phyloP scores from a whole-genome alignment of 2,797 vertebrate genomes.

The Pangasius krempfi region DNA sequence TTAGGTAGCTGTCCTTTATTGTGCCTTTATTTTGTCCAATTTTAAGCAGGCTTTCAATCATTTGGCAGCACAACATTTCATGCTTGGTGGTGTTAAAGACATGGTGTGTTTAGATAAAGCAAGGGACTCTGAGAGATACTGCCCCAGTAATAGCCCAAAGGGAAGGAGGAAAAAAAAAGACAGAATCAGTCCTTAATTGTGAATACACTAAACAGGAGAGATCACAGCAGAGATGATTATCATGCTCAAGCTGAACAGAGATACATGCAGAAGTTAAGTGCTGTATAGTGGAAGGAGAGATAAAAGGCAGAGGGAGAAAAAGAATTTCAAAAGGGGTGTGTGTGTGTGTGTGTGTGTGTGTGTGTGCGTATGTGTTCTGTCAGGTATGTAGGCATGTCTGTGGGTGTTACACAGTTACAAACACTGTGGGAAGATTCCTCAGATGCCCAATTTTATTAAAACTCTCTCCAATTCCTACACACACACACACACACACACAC shows the following conservation, averaged over 20 bases:
- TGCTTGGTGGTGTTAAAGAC: slow-evolving; percentile 29
- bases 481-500: slow-evolving; percentile 46
- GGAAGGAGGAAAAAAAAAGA: background rate
- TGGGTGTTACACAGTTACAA: slow-evolving; percentile 57
- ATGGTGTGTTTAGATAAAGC: background rate
- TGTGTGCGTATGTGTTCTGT: slow-evolving; percentile 18
- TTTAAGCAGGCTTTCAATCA: slow-evolving; percentile 55
- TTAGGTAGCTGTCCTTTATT: slow-evolving; percentile 57
- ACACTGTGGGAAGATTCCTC: slow-evolving; percentile 64
- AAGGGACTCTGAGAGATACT: background rate
- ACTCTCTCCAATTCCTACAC: slow-evolving; percentile 59
- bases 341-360: slow-evolving; percentile 9
- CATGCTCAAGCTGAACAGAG: background rate
- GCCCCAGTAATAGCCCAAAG: slow-evolving; percentile 3
- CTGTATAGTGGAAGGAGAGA: background rate
- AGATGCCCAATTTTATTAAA: slow-evolving; percentile 60
- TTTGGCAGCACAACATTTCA: slow-evolving; percentile 31
- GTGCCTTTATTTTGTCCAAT: slow-evolving; percentile 55
- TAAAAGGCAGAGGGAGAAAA: background rate
- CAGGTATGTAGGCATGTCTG: slow-evolving; percentile 46
- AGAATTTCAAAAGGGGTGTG: background rate
- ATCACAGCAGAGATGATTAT: background rate
- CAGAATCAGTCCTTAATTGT: background rate
- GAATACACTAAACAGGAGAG: background rate
- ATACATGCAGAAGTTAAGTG: slow-evolving; percentile 10